Evolutionary conservation across 2,113 vertebrate species (phyloP).

Genomic region (Salminus brasiliensis): DNA sequence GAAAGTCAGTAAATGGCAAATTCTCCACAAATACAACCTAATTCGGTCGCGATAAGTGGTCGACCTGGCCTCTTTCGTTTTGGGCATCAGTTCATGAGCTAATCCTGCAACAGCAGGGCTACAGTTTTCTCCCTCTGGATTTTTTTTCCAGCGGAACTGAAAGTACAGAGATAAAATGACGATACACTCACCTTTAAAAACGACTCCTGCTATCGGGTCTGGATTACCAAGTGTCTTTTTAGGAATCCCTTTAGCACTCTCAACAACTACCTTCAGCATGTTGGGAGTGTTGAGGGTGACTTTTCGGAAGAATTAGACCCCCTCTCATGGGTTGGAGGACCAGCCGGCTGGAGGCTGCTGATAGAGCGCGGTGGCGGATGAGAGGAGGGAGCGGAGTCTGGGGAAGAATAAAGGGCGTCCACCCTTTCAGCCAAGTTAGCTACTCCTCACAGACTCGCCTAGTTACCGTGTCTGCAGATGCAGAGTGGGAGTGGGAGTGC

Average conservation of each 20-base stretch:
- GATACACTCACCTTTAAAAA: conserved; percentile 88
- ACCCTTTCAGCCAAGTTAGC: background rate
- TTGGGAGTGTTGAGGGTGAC: conserved; percentile 32
- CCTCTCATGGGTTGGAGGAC: background rate
- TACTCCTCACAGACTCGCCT: background rate
- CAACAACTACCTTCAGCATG: conserved; percentile 91
- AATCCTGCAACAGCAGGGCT: no score
- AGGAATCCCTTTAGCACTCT: conserved; percentile 88
- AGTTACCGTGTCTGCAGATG: background rate
- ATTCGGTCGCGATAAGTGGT: background rate
- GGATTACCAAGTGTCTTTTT: conserved; percentile 91
- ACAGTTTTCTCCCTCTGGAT: no score
- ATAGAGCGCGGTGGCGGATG: background rate
- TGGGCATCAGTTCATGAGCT: no score
- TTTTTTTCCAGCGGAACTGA: no score
- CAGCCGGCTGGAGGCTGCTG: background rate
- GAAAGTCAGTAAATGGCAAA: background rate
- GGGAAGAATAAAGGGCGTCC: background rate
- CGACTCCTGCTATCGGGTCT: conserved; percentile 85
- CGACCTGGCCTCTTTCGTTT: background rate
- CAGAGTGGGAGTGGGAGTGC: no score
- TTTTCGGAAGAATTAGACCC: background rate
- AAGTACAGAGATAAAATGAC: background rate
- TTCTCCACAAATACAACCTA: background rate
- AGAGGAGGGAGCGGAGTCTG: background rate